Base-by-base conservation (phyloP, 92 coral and sea anemone genomes). In the Plumapathes pennacea region DNA sequence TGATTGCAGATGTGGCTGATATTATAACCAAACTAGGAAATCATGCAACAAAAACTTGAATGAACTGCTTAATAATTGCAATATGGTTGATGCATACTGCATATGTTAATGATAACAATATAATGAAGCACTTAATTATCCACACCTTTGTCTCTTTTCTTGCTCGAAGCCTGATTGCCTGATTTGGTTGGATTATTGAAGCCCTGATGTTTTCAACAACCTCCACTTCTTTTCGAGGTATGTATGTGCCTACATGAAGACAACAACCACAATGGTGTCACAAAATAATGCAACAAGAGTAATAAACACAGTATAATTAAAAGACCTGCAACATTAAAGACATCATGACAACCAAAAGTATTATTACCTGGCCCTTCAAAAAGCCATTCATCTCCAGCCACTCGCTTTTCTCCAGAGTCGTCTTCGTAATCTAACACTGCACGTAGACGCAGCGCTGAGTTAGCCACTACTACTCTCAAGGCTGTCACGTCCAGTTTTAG, bases 361-460 rank as follows among this genome's bases (percentile, higher is more conserved):
- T n/a, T n/a, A n/a, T 18, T 76, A 91, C 97, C 97, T 73, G 97
- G 97, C 64, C 97, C 97, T 63, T 91, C 97, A 76, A 91, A 91
- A 49, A 91, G 60, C 97, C 97, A 91, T 64, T 91, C 97, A 67
- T 91, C 97, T 13, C 97, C 97, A 78, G 97, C 97, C 49, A 91
- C 90, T 39, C 97, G 77, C 32, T 91, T 91, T 57, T 91, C 97
- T 45, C 95, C 86, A 39, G 89, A 75, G 46, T 73, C 79, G 56
- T 89, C 89, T 64, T 91, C 97, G 44, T 55, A 83, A 71, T 91
- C 97, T 23, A 91, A 68, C 46, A 91, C 73, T 32, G 97, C 90
- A 50, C 88, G 71, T 12, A 91, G 83, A 26, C 97, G 46, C 12
- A 79, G 54, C 1, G 97, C 97, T 15, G 97, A 76, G 72, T 91